Evolutionary conservation across 2,797 vertebrate genomes (phyloP), one percentile per base, ranked within the genome.

Genomic region (Enteromius viviparus): DNA sequence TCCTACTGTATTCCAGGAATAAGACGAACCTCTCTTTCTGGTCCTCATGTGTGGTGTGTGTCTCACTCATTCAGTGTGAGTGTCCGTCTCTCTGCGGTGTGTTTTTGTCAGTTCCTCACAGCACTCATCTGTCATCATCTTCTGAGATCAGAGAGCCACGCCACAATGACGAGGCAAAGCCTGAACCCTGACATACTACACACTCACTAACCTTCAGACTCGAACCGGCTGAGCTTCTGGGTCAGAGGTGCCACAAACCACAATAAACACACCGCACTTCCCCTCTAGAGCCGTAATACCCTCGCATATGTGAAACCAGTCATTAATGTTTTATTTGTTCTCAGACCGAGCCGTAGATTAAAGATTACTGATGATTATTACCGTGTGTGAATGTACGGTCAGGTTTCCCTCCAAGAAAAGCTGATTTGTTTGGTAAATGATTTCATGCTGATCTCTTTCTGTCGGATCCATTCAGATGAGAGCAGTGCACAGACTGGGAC

Each of bases 131-230:
- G 42, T 71, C 37, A 42, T 71, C 68, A 71, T 71, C 42, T 66
- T 34, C 17, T 8, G 76, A 62, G 58, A 45, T 47, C 40, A 34
- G 0, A 23, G 74, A 42, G 51, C 60, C 1, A 4, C 34, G 6
- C 72, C 45, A 23, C 62, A 53, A 37, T 82, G 81, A 82, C 81
- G 19, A 55, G 12, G 49, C 81, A 58, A 68, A 82, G 21, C 3
- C 17, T 75, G 26, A 82, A 76, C 72, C 49, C 47, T 82, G 2
- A 66, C 81, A 71, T n/a, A 66, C 60, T 26, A 17, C 15, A 34
- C 12, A 47, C 65, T 45, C 66, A 15, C 23, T 19, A 74, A 74
- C 69, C 58, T 47, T 62, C 34, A 76, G 37, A 74, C 71, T 21
- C 47, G 4, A 1, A 47, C 6, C n/a, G 17, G 34, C 72, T 2